Evolutionary conservation across 2,113 vertebrate genomes (phyloP).

Genomic region (Xenopus borealis): DNA sequence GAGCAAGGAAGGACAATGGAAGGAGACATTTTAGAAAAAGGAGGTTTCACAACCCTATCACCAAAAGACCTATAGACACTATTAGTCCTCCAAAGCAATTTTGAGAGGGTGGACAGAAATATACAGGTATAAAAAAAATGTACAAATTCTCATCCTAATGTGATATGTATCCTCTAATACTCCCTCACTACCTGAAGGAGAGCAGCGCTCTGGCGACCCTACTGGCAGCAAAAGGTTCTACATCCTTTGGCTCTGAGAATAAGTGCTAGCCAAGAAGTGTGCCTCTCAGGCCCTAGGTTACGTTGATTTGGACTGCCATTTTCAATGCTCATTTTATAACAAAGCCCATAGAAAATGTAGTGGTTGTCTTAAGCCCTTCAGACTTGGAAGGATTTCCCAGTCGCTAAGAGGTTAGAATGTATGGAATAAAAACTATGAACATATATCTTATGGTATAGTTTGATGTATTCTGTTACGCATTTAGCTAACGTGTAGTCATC

Average conservation of each 20-base stretch:
- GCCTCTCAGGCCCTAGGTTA: not conserved
- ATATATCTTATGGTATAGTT: slow-evolving; percentile 23
- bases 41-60: not conserved
- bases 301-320: not conserved
- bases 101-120: not conserved
- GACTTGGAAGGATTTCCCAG: slow-evolving; percentile 19
- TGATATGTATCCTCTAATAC: not conserved
- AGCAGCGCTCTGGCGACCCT: too few relatives aligned
- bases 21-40: not conserved
- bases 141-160: not conserved
- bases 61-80: not conserved
- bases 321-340: not conserved
- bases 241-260: not conserved
- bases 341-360: not conserved
- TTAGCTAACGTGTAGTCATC: slow-evolving; percentile 30
- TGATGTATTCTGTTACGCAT: slow-evolving; percentile 7
- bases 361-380: slow-evolving; percentile 1
- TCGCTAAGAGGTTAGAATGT: slow-evolving; percentile 8
- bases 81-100: not conserved
- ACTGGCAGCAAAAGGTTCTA: not conserved
- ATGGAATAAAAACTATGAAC: slow-evolving; percentile 30
- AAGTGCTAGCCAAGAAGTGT: not conserved
- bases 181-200: too few relatives aligned
- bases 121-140: not conserved
- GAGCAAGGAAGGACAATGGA: not conserved